A percentile compares a stretch with the other conserved stretches of the same genome.
Evolutionary conservation across 2,113 vertebrate genomes (phyloP).

Genomic region (Platycercus adscitus): DNA sequence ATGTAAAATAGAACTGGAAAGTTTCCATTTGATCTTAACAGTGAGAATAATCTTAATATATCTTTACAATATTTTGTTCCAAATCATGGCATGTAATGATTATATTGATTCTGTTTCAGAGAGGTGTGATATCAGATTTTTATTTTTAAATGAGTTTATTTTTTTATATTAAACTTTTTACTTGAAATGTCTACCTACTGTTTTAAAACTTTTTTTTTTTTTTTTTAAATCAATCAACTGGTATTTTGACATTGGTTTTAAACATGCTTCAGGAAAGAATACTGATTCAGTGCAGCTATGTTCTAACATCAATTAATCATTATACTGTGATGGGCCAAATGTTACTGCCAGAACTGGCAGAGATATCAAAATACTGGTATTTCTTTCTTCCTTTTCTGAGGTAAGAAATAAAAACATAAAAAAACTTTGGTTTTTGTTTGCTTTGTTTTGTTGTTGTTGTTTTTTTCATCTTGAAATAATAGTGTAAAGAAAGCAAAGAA

Average conservation of each 20-base stretch:
- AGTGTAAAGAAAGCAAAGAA: neutral
- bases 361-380: neutral
- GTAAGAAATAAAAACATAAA: no score
- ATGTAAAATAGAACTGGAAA: neutral
- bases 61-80: neutral
- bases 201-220: neutral
- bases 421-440: no score
- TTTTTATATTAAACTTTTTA: neutral
- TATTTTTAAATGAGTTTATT: neutral
- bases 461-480: neutral
- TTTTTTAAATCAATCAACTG: no score
- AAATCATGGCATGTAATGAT: neutral
- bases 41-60: neutral
- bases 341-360: neutral
- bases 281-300: neutral
- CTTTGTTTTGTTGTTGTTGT: neutral
- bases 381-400: rapidly evolving
- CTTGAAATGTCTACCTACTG: neutral
- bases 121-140: no score
- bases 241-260: no score
- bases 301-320: neutral
- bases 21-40: neutral
- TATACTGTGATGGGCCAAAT: neutral
- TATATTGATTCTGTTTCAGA: neutral
- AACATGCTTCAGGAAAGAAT: no score